Percentiles rank a stretch among this genome's conserved stretches.
phyloP scores from a whole-genome alignment of 2,113 vertebrate genomes.

The Daubentonia madagascariensis region DNA sequence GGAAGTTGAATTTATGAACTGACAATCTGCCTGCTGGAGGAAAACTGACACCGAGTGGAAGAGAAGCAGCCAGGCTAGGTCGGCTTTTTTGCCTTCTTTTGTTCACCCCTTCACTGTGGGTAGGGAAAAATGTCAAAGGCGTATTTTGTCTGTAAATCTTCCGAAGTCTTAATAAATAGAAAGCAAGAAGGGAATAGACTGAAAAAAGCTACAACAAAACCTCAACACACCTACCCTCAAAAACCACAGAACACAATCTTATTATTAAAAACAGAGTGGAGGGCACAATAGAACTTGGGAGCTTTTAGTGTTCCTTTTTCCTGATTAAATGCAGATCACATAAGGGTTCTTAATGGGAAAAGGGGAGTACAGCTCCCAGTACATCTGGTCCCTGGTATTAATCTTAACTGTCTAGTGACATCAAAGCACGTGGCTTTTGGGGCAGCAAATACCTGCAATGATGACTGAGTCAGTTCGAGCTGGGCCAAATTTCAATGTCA shows the following conservation, averaged over 20 bases:
- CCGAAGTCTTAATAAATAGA: conserved; percentile 73
- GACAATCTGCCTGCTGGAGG: conserved; percentile 64
- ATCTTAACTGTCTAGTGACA: conserved; percentile 74
- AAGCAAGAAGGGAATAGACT: conserved; percentile 22
- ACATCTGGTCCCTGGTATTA: conserved; percentile 81
- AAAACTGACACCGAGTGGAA: conserved; percentile 73
- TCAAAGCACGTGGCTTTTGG: conserved; percentile 64
- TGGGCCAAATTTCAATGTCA: conserved; percentile 98
- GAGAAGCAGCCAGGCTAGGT: conserved; percentile 65
- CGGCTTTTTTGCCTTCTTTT: conserved; percentile 58
- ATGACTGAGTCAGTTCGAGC: conserved; percentile 97
- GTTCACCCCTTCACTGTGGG: conserved; percentile 60
- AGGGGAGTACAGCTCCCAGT: conserved; percentile 63
- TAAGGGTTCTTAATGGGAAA: conserved; percentile 74
- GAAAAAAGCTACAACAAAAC: conserved; percentile 19
- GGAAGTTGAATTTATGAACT: conserved; percentile 75
- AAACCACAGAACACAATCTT: conserved; percentile 67
- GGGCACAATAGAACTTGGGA: conserved; percentile 67
- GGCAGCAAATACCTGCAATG: conserved; percentile 91
- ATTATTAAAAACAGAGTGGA: conserved; percentile 62
- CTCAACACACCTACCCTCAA: conserved; percentile 42
- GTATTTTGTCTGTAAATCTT: conserved; percentile 75
- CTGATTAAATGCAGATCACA: conserved; percentile 83
- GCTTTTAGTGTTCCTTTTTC: conserved; percentile 64
- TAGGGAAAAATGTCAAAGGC: conserved; percentile 49